Evolutionary conservation across 1,140 invertebrate species (phyloP), one percentile per base, ranked within the genome.

Genomic region (Leguminivora glycinivorella): DNA sequence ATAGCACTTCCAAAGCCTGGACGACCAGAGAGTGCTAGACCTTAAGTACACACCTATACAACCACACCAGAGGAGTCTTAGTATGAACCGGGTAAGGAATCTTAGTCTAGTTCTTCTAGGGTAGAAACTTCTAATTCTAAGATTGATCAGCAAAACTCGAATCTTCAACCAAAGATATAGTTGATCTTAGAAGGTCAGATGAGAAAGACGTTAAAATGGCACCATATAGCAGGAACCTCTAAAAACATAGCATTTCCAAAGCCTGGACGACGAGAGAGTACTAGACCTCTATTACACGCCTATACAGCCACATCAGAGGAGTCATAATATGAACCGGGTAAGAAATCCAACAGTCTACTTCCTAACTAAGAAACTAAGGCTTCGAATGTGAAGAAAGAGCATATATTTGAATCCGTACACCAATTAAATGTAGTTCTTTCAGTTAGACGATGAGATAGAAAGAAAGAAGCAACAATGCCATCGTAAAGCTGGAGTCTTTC

Each of bases 301-400:
- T 0, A 71, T 92, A 67, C 89, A 90, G 70, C 75, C 83, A 31
- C 91, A 92, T 68, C 91, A 92, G 76, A 73, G 91, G 4, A 91
- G 91, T 76, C 85, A 89, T 40, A 92, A 90, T 70, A 92, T 91
- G 88, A 92, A 92, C 68, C 90, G 92, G 85, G 92, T 92, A 63
- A 77, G 80, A 12, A 14, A 38, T 38, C 0, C 34, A n/a, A n/a
- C 14, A 38, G 12, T 38, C 34, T 38, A 38, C 2, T 34, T 34
- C 31, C 34, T 38, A 38, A 12, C 2, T 38, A 12, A 2, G 34
- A 38, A 38, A 2, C n/a, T n/a, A n/a, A n/a, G n/a, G n/a, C 14
- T 38, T 12, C 34, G 10, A 38, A 12, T 38, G 10, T 34, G 7
- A 34, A 34, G 31, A 14, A 12, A 38, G 34, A 12, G 34, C 34